These are phyloP conservation scores for Acanthoscelides obtectus DNA, from an alignment of 2,888 invertebrate species.

Conservation along the genomic window DNA sequence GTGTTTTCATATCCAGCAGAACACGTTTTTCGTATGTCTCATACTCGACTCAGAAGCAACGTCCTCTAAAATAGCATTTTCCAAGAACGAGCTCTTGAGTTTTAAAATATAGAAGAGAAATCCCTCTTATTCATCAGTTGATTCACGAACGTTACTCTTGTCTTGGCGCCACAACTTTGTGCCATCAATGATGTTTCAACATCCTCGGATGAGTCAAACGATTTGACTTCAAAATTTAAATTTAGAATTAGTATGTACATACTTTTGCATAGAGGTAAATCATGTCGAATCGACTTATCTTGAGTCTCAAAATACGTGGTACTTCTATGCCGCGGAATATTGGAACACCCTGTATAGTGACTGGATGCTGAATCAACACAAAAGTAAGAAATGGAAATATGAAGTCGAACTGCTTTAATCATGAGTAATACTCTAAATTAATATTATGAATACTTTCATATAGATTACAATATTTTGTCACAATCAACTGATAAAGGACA, in stretches of 20 bases:
- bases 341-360: too few species aligned
- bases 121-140: background rate
- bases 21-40: too few species aligned
- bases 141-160: background rate
- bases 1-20: too few species aligned
- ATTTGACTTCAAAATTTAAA: background rate
- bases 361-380: too few species aligned
- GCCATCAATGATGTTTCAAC: background rate
- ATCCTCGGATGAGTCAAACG: background rate
- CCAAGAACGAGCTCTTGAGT: background rate
- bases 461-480: background rate
- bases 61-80: background rate
- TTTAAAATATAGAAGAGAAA: background rate
- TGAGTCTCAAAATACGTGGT: too few species aligned
- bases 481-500: background rate
- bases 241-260: background rate
- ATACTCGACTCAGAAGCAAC: too few species aligned
- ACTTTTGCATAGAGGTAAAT: too few species aligned
- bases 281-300: too few species aligned
- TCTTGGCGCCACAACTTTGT: background rate
- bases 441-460: background rate
- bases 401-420: too few species aligned
- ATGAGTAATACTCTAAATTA: background rate
- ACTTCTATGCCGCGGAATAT: too few species aligned
- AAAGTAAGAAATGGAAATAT: too few species aligned